These are phyloP conservation scores for Lerista edwardsae DNA, from an alignment of 2,797 vertebrate species.

Conservation along the genomic window DNA sequence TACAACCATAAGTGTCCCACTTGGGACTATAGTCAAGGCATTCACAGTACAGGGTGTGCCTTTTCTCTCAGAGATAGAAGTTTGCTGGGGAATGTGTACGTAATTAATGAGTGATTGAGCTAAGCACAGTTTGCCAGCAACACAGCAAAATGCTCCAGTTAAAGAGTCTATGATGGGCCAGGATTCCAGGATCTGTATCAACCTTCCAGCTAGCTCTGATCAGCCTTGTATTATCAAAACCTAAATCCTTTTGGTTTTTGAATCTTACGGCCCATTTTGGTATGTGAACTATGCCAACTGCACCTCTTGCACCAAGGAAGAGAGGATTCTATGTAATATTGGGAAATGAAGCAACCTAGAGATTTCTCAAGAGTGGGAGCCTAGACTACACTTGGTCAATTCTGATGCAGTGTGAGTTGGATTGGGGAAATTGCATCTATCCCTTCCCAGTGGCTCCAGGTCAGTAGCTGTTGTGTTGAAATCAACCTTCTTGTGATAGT, in stretches of 20 bases:
- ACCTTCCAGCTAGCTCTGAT: not conserved
- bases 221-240: not conserved
- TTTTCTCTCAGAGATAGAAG: not conserved
- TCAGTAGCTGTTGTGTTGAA: not conserved
- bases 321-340: too few relatives aligned
- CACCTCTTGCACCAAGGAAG: not conserved
- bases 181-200: not conserved
- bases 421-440: not conserved
- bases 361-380: not conserved
- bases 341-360: not conserved
- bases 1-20: not conserved
- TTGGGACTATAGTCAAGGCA: not conserved
- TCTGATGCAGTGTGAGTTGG: not conserved
- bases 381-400: not conserved
- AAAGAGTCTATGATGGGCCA: not conserved
- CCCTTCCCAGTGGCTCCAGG: not conserved
- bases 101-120: not conserved
- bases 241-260: not conserved
- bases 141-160: not conserved
- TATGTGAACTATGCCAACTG: not conserved
- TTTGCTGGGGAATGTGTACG: not conserved
- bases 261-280: not conserved
- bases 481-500: not conserved
- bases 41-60: not conserved
- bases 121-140: not conserved